Evolutionary conservation across 2,797 vertebrate species (phyloP).

Genomic region (Urophycis tenuis): DNA sequence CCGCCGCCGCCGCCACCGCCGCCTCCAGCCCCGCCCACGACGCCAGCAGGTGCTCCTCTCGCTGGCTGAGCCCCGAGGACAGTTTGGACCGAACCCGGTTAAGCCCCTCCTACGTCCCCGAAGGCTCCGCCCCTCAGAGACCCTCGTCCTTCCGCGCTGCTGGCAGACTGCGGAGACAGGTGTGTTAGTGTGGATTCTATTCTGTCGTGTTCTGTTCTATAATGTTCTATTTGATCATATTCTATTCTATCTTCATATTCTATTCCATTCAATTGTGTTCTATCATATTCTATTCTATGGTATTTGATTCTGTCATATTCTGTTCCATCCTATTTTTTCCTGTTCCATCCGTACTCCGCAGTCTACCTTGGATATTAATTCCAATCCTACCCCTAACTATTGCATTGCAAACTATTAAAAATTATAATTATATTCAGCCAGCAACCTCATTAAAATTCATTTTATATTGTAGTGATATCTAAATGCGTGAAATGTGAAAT

Average conservation of each 20-base stretch:
- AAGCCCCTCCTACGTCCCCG: slow-evolving; percentile 60
- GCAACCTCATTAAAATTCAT: slow-evolving; percentile 1
- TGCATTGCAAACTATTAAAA: neutral
- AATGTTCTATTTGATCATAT: neutral
- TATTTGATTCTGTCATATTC: neutral
- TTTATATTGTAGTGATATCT: slow-evolving; percentile 1
- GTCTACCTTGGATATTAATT: neutral
- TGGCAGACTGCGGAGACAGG: slow-evolving; percentile 81
- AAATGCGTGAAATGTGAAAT: slow-evolving; percentile 8
- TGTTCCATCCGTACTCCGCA: neutral
- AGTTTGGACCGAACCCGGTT: slow-evolving; percentile 57
- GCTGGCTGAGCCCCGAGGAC: slow-evolving; percentile 55
- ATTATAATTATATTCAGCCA: neutral
- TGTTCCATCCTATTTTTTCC: neutral
- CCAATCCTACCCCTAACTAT: neutral
- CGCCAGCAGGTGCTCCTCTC: slow-evolving; percentile 47
- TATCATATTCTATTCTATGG: neutral
- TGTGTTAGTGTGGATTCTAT: slow-evolving; percentile 41
- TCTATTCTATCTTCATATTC: neutral
- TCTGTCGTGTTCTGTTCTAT: neutral
- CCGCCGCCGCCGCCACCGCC: slow-evolving; percentile 36
- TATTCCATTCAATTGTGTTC: neutral
- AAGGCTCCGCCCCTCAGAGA: slow-evolving; percentile 48
- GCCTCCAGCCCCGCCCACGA: slow-evolving; percentile 44
- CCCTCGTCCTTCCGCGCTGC: slow-evolving; percentile 53